Evolutionary conservation across 2,888 invertebrate genomes (phyloP).

Genomic region (Dermolepida albohirtum): DNA sequence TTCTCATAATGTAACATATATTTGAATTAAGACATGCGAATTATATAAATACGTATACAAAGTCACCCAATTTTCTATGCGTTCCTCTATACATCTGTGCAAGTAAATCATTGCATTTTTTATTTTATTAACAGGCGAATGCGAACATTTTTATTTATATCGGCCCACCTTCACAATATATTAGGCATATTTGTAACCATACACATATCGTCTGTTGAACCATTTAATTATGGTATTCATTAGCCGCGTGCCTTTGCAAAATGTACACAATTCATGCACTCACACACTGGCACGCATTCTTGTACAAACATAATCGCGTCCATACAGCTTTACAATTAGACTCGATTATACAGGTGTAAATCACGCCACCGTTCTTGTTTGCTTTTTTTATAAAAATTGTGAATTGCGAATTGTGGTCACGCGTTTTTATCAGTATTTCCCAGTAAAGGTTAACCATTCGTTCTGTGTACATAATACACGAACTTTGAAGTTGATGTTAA

Average conservation of each 20-base stretch:
- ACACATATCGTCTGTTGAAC: conserved; percentile 1
- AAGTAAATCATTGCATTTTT: not conserved
- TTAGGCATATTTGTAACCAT: not conserved
- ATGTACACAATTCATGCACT: conserved; percentile 4
- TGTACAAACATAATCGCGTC: too few relatives aligned
- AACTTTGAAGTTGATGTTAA: conserved; percentile 3
- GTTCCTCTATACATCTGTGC: too few relatives aligned
- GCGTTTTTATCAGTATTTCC: conserved; percentile 9
- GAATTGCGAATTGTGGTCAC: conserved; percentile 4
- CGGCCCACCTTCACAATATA: conserved; percentile 1
- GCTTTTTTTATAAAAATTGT: conserved; percentile 8
- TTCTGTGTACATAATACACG: not conserved
- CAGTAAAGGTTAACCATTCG: not conserved
- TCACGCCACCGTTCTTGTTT: conserved; percentile 23
- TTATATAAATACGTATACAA: too few relatives aligned
- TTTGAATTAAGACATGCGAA: too few relatives aligned
- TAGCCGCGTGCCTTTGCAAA: conserved; percentile 18
- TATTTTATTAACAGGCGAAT: not conserved
- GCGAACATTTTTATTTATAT: conserved; percentile 16
- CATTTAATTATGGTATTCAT: conserved; percentile 18
- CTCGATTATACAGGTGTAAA: conserved; percentile 23
- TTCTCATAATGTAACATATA: not conserved
- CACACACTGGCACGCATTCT: not conserved
- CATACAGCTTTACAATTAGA: conserved; percentile 3
- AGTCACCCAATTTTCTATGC: too few relatives aligned